Conservation (phyloP, 2,113 vertebrate species). For the Galeopterus variegatus region DNA sequence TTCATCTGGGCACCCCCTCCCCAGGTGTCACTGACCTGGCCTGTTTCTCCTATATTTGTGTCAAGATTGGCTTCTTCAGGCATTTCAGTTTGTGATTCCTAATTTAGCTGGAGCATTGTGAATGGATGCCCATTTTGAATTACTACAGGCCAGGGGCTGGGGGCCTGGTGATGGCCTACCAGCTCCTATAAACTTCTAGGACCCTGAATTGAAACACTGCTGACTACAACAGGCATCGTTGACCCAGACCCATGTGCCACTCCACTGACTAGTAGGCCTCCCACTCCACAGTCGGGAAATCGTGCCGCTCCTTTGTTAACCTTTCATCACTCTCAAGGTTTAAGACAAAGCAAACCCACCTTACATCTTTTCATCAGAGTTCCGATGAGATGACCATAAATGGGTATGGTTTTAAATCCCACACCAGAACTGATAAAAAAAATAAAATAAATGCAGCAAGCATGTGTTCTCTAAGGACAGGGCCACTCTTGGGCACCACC, state of each 20-base stretch:
- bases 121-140: not conserved
- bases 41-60: not conserved
- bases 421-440: not conserved
- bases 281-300: not conserved
- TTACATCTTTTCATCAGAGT: not conserved
- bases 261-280: not conserved
- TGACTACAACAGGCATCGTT: not conserved
- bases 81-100: not conserved
- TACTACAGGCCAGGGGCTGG: not conserved
- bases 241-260: too few relatives aligned
- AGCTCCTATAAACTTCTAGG: not conserved
- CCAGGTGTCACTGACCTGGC: too few relatives aligned
- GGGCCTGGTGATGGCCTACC: not conserved
- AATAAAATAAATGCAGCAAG: not conserved
- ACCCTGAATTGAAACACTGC: not conserved
- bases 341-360: not conserved
- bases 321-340: not conserved
- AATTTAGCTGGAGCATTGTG: not conserved
- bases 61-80: not conserved
- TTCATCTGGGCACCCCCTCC: accelerated
- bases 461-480: not conserved
- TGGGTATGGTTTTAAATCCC: not conserved
- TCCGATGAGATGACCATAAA: not conserved
- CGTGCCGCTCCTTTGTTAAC: not conserved
- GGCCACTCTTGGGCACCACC: not conserved